Percentiles rank a stretch among this genome's conserved stretches.
These are phyloP conservation scores for Alloscopus bannaensis DNA, from an alignment of 2,888 invertebrate species.

Conservation along the genomic window DNA sequence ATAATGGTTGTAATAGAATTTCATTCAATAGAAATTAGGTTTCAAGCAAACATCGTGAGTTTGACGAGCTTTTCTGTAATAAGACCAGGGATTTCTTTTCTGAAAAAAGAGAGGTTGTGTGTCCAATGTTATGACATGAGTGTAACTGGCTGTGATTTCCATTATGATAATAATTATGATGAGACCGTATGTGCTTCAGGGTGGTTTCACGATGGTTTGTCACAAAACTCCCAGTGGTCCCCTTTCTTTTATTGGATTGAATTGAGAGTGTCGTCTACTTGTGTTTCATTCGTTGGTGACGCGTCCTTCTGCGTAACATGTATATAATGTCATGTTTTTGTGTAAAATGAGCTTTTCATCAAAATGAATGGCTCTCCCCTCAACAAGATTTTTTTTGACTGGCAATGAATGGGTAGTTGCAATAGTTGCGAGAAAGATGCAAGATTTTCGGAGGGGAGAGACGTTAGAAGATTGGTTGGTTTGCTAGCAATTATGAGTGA, in stretches of 20 bases:
- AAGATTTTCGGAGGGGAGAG: conserved; percentile 6
- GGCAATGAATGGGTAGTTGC: not conserved
- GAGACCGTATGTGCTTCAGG: conserved; percentile 55
- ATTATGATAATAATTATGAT: conserved; percentile 42
- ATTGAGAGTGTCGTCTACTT: conserved; percentile 50
- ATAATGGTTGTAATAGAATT: too few relatives aligned
- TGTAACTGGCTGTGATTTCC: conserved; percentile 58
- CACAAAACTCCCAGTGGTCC: conserved; percentile 41
- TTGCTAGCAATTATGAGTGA: conserved; percentile 58
- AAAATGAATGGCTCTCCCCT: conserved; percentile 28
- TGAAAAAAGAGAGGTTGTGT: too few relatives aligned
- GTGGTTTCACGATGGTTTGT: conserved; percentile 48
- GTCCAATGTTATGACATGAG: conserved; percentile 61
- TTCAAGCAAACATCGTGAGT: too few relatives aligned
- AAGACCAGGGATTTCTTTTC: too few relatives aligned
- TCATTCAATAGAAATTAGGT: too few relatives aligned
- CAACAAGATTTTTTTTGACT: not conserved
- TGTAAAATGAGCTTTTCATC: conserved; percentile 42
- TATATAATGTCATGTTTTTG: conserved; percentile 21
- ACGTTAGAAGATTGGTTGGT: conserved; percentile 34
- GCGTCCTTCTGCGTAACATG: conserved; percentile 11
- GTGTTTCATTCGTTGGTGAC: conserved; percentile 54
- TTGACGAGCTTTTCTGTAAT: too few relatives aligned
- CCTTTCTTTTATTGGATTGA: conserved; percentile 43
- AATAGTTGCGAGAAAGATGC: conserved; percentile 19